Evolutionary conservation across 2,113 vertebrate species (phyloP), one percentile per base, ranked within the genome.

Genomic region (Sinocyclocheilus anshuiensis): DNA sequence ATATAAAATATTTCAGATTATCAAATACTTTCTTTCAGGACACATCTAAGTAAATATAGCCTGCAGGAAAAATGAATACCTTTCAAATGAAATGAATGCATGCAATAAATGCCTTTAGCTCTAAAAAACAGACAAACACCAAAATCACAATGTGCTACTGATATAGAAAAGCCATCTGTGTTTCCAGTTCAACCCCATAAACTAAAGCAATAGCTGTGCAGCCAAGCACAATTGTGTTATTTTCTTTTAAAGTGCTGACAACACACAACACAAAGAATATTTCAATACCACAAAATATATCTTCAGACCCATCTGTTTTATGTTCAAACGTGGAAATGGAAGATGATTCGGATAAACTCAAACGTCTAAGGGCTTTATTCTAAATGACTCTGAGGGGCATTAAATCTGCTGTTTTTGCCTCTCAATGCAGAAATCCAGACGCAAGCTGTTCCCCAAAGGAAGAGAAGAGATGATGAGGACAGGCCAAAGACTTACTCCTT

Each of bases 241-340:
- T n/a, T 75, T 76, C 13, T 48, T 45, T 72, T 20, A 83, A 84
- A 78, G 39, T 16, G 76, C 84, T 85, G 84, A 71, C 84, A 85
- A 42, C 12, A 42, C 29, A 80, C 29, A 71, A 71, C 16, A 50
- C 12, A 50, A 67, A 48, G 13, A n/a, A 81, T 29, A 48, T 48
- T 67, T 81, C 57, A 67, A 67, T 20, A 81, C 20, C 48, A n/a
- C 42, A 67, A 48, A 81, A 65, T 67, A 67, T 48, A 29, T 81
- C 79, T 67, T 81, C 16, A 67, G 18, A 26, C n/a, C 61, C 39
- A 81, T 67, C 24, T 81, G 77, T 63, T 80, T 79, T 42, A 9
- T 16, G 22, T 29, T 39, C 42, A 78, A 6, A 86, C 24, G 87
- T 29, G 24, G 55, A 86, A 84, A 77, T 57, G 65, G 63, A 72